Conservation (phyloP, 1,140 invertebrate species). For the Glossosoma conforme region DNA sequence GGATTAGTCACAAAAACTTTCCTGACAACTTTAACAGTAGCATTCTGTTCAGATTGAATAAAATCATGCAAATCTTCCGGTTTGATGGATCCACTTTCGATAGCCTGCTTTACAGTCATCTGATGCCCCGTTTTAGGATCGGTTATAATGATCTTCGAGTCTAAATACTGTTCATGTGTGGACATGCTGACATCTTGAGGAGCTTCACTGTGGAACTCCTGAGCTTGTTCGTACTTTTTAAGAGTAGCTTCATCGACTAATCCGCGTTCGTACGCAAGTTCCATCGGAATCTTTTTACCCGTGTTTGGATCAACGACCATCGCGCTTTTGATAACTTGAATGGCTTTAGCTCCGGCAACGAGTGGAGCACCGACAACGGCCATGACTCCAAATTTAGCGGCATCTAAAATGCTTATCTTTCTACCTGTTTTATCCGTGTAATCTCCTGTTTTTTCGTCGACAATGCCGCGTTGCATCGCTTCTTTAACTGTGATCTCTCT, state of each 20-base stretch:
- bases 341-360: constrained; percentile 58
- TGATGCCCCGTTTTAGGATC: constrained; percentile 66
- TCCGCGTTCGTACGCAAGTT: constrained; percentile 75
- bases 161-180: constrained; percentile 9
- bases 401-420: constrained; percentile 66
- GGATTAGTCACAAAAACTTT: constrained; percentile 58
- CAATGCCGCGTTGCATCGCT: constrained; percentile 69
- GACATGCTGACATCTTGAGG: constrained; percentile 5
- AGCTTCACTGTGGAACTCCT: constrained; percentile 7
- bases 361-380: constrained; percentile 66
- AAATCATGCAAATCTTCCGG: constrained; percentile 33
- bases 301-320: constrained; percentile 75
- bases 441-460: constrained; percentile 67
- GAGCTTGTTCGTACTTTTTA: constrained; percentile 51
- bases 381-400: constrained; percentile 67
- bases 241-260: constrained; percentile 61
- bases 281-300: constrained; percentile 67
- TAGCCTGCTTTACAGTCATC: constrained; percentile 63
- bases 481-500: constrained; percentile 67
- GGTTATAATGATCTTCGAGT: constrained; percentile 25
- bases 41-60: constrained; percentile 37
- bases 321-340: constrained; percentile 46
- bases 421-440: constrained; percentile 62
- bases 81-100: constrained; percentile 60
- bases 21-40: constrained; percentile 18